Evolutionary conservation across 2,113 vertebrate genomes (phyloP).

Genomic region (Peromyscus californicus): DNA sequence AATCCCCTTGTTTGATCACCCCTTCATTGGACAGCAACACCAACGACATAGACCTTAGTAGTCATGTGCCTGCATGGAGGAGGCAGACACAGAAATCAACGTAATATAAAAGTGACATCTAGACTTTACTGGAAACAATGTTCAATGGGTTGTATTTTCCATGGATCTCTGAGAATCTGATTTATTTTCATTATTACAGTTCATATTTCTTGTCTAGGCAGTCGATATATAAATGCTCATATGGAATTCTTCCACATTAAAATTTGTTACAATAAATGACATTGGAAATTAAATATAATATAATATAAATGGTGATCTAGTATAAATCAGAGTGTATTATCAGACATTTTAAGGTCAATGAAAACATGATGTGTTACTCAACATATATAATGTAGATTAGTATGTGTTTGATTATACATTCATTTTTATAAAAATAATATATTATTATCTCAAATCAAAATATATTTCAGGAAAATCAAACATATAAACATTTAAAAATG

Average conservation of each 20-base stretch:
- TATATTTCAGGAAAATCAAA: conserved; percentile 15
- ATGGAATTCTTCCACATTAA: background rate
- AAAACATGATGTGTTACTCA: background rate
- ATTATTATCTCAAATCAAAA: background rate
- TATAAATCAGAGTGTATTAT: background rate
- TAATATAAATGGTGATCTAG: background rate
- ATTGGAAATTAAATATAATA: background rate
- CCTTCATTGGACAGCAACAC: background rate
- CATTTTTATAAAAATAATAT: background rate
- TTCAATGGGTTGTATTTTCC: background rate
- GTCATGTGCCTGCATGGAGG: background rate
- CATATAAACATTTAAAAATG: background rate
- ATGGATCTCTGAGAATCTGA: background rate
- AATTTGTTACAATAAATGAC: background rate
- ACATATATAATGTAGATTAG: background rate
- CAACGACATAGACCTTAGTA: background rate
- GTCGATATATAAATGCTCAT: background rate
- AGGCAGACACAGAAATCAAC: background rate
- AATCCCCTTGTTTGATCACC: background rate
- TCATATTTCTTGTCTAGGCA: background rate
- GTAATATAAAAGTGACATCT: background rate
- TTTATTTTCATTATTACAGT: background rate
- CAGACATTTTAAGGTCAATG: background rate
- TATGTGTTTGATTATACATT: background rate
- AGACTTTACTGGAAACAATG: background rate